Percentiles rank a stretch among this genome's conserved stretches.
Conservation (phyloP, 2,113 vertebrate genomes). For the Chitala chitala region DNA sequence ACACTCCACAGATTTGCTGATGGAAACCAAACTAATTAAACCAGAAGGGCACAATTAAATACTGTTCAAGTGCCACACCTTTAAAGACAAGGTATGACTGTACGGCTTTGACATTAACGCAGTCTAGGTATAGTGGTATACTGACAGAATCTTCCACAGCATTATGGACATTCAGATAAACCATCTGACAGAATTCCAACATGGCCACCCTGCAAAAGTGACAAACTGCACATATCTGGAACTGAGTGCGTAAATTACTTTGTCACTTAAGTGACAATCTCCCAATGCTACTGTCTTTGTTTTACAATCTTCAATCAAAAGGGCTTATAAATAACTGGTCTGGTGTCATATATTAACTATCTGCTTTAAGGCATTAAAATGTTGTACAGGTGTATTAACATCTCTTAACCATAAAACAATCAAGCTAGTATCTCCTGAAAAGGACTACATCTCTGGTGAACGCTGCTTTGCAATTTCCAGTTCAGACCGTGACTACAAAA, state of each 20-base stretch:
- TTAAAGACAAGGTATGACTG: background rate
- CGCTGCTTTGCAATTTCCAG: background rate
- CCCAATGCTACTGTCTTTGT: background rate
- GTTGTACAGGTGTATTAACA: background rate
- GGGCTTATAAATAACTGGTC: too few relatives aligned
- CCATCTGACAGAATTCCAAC: background rate
- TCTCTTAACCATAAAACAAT: background rate
- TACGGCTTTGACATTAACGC: background rate
- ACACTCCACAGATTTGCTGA: too few relatives aligned
- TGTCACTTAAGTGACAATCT: background rate
- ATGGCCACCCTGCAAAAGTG: background rate
- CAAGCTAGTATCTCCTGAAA: background rate
- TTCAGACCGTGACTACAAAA: too few relatives aligned
- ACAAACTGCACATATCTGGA: background rate
- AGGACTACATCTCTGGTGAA: background rate
- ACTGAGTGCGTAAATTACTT: background rate
- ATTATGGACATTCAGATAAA: background rate
- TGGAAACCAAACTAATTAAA: background rate
- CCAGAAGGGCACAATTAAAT: background rate
- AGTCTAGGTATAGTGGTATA: background rate
- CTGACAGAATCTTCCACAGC: constrained; percentile 58
- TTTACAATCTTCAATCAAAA: background rate
- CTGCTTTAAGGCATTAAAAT: constrained; percentile 8
- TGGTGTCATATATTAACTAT: background rate
- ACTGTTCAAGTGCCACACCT: background rate